phyloP scores from a whole-genome alignment of 2,113 vertebrate species.

The Lichenostomus cassidix region DNA sequence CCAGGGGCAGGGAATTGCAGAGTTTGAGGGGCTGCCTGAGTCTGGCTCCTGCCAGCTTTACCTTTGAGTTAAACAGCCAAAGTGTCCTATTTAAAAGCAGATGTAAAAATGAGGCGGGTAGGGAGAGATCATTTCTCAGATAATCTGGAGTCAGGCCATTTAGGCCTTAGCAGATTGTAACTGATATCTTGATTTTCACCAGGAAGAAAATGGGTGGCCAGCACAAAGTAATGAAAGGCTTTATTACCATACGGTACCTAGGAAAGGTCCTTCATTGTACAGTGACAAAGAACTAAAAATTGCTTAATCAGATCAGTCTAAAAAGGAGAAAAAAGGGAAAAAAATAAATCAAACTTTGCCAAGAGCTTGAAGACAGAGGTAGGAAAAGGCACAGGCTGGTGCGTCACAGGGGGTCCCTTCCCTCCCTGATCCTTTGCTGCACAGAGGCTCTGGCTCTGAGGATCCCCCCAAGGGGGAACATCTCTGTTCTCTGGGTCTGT shows the following conservation, averaged over 20 bases:
- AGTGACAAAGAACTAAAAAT: neutral
- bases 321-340: neutral
- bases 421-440: neutral
- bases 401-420: neutral
- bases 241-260: neutral
- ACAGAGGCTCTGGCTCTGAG: neutral
- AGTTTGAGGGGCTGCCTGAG: neutral
- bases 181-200: conserved; percentile 38
- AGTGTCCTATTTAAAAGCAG: conserved; percentile 37
- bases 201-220: conserved; percentile 16
- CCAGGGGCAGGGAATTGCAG: neutral
- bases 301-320: neutral
- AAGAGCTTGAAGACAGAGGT: neutral
- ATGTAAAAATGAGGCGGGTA: neutral
- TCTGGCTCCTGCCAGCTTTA: neutral
- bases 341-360: neutral
- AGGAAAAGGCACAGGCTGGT: neutral
- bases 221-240: conserved; percentile 32
- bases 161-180: conserved; percentile 38
- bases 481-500: neutral
- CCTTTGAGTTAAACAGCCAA: neutral
- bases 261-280: neutral
- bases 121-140: conserved; percentile 53
- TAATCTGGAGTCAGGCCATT: conserved; percentile 46
- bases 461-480: neutral